Base-by-base conservation (phyloP, 2,797 vertebrate species). In the Moxostoma hubbsi region DNA sequence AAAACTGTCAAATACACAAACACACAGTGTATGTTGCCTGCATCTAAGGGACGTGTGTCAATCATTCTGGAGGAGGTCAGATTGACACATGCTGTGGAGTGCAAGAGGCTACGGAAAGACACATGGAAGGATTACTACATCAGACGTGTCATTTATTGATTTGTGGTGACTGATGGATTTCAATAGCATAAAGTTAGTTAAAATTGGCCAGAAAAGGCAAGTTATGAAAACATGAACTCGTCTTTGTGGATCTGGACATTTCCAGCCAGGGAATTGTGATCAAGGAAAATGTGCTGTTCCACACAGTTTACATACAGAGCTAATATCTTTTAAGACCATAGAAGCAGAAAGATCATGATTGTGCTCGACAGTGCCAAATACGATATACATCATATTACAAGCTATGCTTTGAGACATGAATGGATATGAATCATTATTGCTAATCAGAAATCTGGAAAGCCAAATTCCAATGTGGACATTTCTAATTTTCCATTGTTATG, bases 1-100 rank as follows among this genome's bases (percentile, higher is more conserved):
- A 57, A 86, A 85, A 89, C 71, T 68, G 74, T 73, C 73, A 83
- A 83, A 83, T 58, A 77, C 43, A 81, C 77, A 84, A 80, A 82
- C 73, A 85, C 47, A 53, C 16, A 58, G 43, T 1, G 62, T 72
- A 68, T 66, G 75, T 62, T 46, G 13, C 7, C 51, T 58, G 15
- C 50, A 43, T 5, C 53, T 16, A 65, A 54, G 15, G 66, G 64
- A 57, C 13, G 18, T 75, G 59, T 72, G 53, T 73, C 85, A 73
- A 47, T 84, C 71, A 58, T 61, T 69, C 7, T 65, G 47, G n/a
- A 70, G 53, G 36, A 84, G 51, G 61, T 64, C 49, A 63, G 76
- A 61, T 16, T 67, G 49, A 76, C 24, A 65, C 66, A 54, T 75
- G 58, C 64, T 47, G 64, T 63, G 64, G 71, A 55, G 43, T 9